These are phyloP conservation scores for Vicugna pacos DNA, from an alignment of 2,113 vertebrate species.

Conservation along the genomic window DNA sequence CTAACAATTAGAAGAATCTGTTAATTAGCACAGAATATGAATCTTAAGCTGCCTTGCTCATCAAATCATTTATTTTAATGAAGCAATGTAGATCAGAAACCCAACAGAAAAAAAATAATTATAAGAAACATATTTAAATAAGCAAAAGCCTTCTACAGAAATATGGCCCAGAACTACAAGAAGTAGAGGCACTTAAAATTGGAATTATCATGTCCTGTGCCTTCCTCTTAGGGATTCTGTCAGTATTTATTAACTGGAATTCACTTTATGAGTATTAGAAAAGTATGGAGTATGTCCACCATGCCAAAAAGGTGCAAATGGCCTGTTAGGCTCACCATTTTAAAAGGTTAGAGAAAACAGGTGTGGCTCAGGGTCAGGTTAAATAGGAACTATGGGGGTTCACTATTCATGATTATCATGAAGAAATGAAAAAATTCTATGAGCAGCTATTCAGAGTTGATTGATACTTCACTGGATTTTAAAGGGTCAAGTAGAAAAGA, in stretches of 20 bases:
- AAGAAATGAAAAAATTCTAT: neutral
- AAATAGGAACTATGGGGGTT: neutral
- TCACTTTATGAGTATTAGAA: conserved; percentile 19
- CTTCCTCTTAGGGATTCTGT: neutral
- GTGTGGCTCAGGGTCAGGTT: neutral
- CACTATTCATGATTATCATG: neutral
- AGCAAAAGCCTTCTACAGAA: conserved; percentile 52
- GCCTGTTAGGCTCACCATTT: neutral
- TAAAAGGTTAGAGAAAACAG: neutral
- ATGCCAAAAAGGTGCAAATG: neutral
- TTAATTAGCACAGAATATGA: conserved; percentile 83
- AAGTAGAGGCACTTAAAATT: conserved; percentile 28
- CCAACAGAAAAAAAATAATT: conserved; percentile 73
- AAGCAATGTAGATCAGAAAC: conserved; percentile 76
- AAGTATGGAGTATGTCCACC: neutral
- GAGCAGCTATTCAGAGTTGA: neutral
- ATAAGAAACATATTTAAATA: conserved; percentile 70
- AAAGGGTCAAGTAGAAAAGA: neutral
- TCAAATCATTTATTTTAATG: conserved; percentile 82
- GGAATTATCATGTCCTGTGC: neutral
- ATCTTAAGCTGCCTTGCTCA: conserved; percentile 76
- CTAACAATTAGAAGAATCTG: conserved; percentile 83
- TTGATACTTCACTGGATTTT: neutral
- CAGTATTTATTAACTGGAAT: conserved; percentile 22
- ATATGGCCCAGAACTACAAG: neutral